Base-by-base conservation (phyloP, 92 coral and sea anemone species). In the Galaxea fascicularis region DNA sequence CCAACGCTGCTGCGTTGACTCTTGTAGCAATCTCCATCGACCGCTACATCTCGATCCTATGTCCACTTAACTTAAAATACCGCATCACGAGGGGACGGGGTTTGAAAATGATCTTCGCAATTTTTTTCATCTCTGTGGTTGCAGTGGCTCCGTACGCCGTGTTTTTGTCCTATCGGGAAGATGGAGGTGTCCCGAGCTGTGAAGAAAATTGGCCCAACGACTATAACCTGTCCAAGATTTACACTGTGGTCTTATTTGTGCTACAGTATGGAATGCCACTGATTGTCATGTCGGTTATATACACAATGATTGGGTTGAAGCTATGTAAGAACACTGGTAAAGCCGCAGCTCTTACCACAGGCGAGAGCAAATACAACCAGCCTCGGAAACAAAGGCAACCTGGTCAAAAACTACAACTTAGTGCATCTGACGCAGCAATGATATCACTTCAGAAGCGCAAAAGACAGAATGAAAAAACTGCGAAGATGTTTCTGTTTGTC, bases 11-110 rank as follows among this genome's bases (percentile, higher is more conserved):
- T 8, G 95, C 93, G 4, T 84, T 97, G 18, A 97, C 98, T 7
- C 91, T 97, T 20, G 86, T 97, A 14, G 95, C 97, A 0, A 97
- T 97, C 30, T 95, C 99, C 12, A 86, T 86, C 57, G 99, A 97
- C 71, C 92, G 99, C 27, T 97, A 92, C 78, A 74, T 90, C 27
- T 94, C 99, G 47, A 79, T 97, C 74, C 83, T 92, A 12, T 90
- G 93, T 65, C 99, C 99, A 7, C 89, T 94, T 29, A 94, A 94
- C 64, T 74, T 97, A 71, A 85, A 77, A 18, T 91, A 78, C 72
- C 91, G 95, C 58, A 87, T 97, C 44, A 97, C 97, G n/a, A 88
- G 79, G 4, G 91, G 94, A 52, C 85, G 91, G 67, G 91, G 95
- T 41, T 63, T 90, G 21, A 73, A 28, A 27, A 76, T 90, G 14